Conservation (phyloP, 2,797 vertebrate species). For the Monodelphis domestica region DNA sequence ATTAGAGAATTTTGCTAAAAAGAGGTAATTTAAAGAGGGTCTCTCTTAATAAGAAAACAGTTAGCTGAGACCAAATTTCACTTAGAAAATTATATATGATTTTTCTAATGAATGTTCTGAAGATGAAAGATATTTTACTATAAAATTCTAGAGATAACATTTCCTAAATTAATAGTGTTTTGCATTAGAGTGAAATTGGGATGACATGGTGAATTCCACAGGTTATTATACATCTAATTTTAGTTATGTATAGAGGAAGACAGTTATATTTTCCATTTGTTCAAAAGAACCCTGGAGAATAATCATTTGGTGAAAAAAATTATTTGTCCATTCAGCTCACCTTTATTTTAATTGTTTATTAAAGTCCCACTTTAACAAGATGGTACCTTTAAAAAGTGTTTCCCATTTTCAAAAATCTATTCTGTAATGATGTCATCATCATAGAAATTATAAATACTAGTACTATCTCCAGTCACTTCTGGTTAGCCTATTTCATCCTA, state of each 20-base stretch:
- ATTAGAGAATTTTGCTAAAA: not conserved
- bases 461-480: not conserved
- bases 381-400: not conserved
- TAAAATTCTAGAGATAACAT: not conserved
- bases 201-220: constrained; percentile 20
- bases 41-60: not conserved
- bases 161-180: not conserved
- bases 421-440: not conserved
- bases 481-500: not conserved
- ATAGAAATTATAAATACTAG: not conserved
- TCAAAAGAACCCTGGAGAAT: not conserved
- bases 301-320: constrained; percentile 24
- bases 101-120: no score
- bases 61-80: not conserved
- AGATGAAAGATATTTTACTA: not conserved
- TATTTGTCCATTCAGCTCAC: not conserved
- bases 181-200: not conserved
- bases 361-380: not conserved
- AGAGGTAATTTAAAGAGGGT: not conserved
- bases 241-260: not conserved
- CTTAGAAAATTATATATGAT: not conserved
- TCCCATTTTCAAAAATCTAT: constrained; percentile 1
- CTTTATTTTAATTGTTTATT: constrained; percentile 37
- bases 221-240: not conserved
- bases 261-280: not conserved